Evolutionary conservation across 2,113 vertebrate genomes (phyloP).

Genomic region (Pterocles orientalis): DNA sequence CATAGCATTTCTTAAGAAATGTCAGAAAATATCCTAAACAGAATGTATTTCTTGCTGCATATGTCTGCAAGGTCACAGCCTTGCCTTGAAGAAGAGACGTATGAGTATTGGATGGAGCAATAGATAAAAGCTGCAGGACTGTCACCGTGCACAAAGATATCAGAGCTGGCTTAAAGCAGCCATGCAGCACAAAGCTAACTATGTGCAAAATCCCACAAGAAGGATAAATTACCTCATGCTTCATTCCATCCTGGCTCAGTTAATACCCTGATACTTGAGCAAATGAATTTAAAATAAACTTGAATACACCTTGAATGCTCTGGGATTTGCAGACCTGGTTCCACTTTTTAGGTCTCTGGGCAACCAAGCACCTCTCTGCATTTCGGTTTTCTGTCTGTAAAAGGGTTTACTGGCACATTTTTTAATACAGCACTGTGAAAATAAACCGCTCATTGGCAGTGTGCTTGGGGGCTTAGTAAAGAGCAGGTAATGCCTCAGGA

Average conservation of each 20-base stretch:
- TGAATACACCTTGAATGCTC: not conserved
- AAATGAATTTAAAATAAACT: constrained; percentile 57
- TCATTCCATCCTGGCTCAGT: not conserved
- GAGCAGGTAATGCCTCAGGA: not conserved
- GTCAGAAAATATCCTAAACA: not conserved
- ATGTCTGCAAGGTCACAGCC: not conserved
- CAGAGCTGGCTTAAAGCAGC: not conserved
- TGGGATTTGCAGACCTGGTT: constrained; percentile 13
- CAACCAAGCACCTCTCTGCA: not conserved
- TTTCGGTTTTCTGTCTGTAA: not conserved
- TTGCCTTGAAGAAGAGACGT: not conserved
- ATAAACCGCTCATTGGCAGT: not conserved
- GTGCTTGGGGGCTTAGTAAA: not conserved
- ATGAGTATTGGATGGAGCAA: not conserved
- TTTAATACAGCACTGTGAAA: not conserved
- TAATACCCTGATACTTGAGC: constrained; percentile 11
- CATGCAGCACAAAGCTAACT: constrained; percentile 23
- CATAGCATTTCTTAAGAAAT: not conserved
- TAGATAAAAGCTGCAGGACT: not conserved
- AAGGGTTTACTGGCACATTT: not conserved
- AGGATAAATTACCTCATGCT: constrained; percentile 33
- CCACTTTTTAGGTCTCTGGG: not conserved
- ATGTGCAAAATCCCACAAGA: constrained; percentile 42
- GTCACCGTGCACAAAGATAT: not conserved
- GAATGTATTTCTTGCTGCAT: not conserved